Evolutionary conservation across 37 sponge, comb jelly and placozoan species (phyloP).

Genomic region (Haliclona indistincta): DNA sequence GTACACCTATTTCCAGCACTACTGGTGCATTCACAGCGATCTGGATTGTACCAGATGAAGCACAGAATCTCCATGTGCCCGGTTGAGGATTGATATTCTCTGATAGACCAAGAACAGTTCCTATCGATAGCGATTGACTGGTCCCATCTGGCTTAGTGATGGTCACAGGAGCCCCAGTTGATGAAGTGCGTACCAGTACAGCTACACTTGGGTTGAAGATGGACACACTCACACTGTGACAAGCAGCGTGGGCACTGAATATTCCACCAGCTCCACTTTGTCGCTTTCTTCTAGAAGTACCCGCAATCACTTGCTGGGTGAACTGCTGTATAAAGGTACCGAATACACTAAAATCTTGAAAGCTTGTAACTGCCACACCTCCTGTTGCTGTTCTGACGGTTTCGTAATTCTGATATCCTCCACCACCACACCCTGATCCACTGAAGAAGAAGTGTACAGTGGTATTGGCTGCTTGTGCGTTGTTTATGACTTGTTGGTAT

Average conservation of each 20-base stretch:
- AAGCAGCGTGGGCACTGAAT: background rate
- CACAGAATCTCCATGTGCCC: background rate
- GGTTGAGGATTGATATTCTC: background rate
- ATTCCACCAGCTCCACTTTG: background rate
- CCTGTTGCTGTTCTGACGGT: background rate
- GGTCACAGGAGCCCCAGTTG: background rate
- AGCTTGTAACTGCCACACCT: background rate
- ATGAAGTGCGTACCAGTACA: background rate
- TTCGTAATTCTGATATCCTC: background rate
- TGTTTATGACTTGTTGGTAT: background rate
- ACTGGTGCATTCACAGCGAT: background rate
- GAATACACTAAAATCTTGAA: background rate
- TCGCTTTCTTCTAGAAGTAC: background rate
- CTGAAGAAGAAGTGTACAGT: conserved; percentile 13
- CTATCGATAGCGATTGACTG: background rate
- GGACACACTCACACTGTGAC: background rate
- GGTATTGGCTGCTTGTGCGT: background rate
- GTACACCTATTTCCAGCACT: background rate
- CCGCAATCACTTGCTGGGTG: too few species aligned
- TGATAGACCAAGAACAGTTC: background rate
- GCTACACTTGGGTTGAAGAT: background rate
- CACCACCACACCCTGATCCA: background rate
- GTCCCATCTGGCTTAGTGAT: conserved; percentile 5
- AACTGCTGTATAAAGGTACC: too few species aligned
- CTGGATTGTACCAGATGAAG: background rate